These are phyloP conservation scores for Cephus runcator DNA, from an alignment of 2,888 invertebrate genomes.

Conservation along the genomic window DNA sequence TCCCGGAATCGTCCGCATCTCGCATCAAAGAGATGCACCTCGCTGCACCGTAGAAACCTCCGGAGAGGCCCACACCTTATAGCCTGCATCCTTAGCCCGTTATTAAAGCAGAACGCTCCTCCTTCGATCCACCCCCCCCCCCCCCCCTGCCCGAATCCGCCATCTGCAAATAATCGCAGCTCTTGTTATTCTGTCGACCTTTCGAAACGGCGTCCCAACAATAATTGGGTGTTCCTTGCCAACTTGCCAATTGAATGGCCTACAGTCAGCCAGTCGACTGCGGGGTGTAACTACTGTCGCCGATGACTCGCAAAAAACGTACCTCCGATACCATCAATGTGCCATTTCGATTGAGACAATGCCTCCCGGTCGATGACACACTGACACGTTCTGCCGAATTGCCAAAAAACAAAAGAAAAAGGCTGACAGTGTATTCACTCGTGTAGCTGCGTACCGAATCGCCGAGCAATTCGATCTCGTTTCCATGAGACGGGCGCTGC, in stretches of 20 bases:
- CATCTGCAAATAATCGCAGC: background rate
- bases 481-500: background rate
- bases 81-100: background rate
- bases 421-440: background rate
- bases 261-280: background rate
- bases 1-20: background rate
- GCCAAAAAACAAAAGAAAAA: background rate
- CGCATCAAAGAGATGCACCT: background rate
- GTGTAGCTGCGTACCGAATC: background rate
- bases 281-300: background rate
- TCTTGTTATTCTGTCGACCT: no score
- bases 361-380: conserved; percentile 14
- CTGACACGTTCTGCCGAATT: conserved; percentile 8
- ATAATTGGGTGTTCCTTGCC: background rate
- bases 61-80: background rate
- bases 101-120: background rate
- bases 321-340: conserved; percentile 11
- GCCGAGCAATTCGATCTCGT: background rate
- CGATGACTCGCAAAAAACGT: conserved; percentile 15
- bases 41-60: no score
- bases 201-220: background rate
- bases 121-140: background rate
- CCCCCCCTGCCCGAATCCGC: background rate
- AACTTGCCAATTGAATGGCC: background rate
- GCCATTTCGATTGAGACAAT: conserved; percentile 21